Percentiles rank a stretch among this genome's conserved stretches.
These are phyloP conservation scores for Nemotelus pantherinus DNA, from an alignment of 2,888 invertebrate genomes.

Conservation along the genomic window DNA sequence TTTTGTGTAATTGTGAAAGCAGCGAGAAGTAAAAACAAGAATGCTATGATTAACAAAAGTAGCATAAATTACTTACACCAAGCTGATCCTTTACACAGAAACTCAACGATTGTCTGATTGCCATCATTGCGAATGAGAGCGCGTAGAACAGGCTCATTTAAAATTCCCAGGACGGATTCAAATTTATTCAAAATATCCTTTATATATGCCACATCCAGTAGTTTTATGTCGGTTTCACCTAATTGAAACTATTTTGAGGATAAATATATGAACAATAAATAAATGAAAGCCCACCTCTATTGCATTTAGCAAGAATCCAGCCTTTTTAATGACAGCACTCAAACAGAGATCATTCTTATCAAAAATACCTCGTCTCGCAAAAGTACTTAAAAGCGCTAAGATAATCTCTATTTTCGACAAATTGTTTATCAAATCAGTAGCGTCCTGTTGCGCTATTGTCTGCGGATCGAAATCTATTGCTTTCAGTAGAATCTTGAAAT, in stretches of 20 bases:
- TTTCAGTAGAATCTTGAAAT: slow-evolving; percentile 20
- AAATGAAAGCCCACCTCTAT: slow-evolving; percentile 21
- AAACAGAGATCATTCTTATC: slow-evolving; percentile 21
- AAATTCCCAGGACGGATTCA: background rate
- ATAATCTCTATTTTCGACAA: slow-evolving; percentile 19
- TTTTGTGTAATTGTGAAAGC: too few relatives aligned
- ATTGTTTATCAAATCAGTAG: slow-evolving; percentile 26
- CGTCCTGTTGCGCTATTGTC: slow-evolving; percentile 2
- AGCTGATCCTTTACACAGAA: background rate
- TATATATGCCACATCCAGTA: background rate
- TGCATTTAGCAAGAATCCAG: slow-evolving; percentile 10
- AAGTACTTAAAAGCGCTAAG: background rate
- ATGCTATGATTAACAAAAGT: too few relatives aligned
- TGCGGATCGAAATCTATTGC: slow-evolving; percentile 27
- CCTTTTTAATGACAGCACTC: slow-evolving; percentile 28
- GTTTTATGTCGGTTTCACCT: background rate
- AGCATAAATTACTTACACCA: slow-evolving; percentile 9
- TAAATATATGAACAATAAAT: background rate
- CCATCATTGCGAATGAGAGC: background rate
- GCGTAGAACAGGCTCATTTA: background rate
- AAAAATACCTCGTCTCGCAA: slow-evolving; percentile 2
- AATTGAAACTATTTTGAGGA: slow-evolving; percentile 20
- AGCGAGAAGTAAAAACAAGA: too few relatives aligned
- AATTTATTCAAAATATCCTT: slow-evolving; percentile 19
- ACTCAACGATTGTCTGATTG: background rate